These are phyloP conservation scores for Dipus sagitta DNA, from an alignment of 2,797 vertebrate genomes.

Conservation along the genomic window DNA sequence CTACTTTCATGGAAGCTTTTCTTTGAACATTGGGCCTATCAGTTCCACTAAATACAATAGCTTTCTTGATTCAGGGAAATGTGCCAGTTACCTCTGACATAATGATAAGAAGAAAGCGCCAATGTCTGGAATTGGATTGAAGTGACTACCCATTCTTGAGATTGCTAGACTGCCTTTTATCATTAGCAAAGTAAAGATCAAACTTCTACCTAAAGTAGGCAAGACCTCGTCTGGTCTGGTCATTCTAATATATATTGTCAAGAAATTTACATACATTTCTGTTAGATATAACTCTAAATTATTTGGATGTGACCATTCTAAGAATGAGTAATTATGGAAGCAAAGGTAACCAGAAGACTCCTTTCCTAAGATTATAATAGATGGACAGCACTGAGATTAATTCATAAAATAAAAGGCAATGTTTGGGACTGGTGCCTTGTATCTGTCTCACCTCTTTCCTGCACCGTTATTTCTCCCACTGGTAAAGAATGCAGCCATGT, in stretches of 20 bases:
- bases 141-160: neutral
- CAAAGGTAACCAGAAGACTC: neutral
- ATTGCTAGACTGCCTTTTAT: neutral
- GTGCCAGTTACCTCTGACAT: neutral
- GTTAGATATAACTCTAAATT: neutral
- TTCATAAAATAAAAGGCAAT: neutral
- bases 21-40: neutral
- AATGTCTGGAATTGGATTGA: neutral
- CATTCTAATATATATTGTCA: neutral
- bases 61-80: neutral
- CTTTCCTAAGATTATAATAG: neutral
- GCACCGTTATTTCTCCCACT: neutral
- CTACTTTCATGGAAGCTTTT: neutral
- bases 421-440: neutral
- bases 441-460: neutral
- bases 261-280: neutral
- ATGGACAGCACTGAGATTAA: neutral
- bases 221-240: neutral
- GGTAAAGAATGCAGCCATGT: neutral
- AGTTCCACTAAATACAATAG: neutral
- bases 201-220: neutral
- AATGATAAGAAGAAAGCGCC: neutral
- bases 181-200: neutral
- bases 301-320: neutral
- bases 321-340: slow-evolving; percentile 3